These are phyloP conservation scores for Drusus annulatus DNA, from an alignment of 1,140 invertebrate species.

Conservation along the genomic window DNA sequence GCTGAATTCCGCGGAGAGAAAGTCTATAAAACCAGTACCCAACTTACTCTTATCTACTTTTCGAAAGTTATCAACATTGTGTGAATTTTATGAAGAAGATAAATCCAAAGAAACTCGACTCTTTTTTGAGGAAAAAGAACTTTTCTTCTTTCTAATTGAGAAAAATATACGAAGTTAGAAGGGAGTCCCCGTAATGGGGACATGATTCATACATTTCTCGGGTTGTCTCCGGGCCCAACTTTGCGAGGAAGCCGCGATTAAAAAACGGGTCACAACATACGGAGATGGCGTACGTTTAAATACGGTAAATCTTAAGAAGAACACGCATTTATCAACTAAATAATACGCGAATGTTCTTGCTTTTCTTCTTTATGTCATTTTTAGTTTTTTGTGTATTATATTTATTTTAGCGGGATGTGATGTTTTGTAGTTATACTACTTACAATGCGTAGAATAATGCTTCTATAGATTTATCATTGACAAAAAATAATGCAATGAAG, in stretches of 20 bases:
- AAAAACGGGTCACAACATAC: background rate
- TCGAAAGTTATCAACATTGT: constrained; percentile 6
- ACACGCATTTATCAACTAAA: background rate
- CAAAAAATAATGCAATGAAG: too few relatives aligned
- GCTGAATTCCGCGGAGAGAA: too few relatives aligned
- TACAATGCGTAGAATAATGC: too few relatives aligned
- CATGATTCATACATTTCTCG: constrained; percentile 8
- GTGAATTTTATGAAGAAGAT: constrained; percentile 16
- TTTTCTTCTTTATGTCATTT: too few relatives aligned
- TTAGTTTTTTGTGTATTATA: too few relatives aligned
- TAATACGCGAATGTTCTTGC: background rate
- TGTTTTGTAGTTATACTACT: too few relatives aligned
- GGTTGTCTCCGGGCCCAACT: background rate
- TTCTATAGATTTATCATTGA: too few relatives aligned
- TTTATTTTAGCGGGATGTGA: too few relatives aligned
- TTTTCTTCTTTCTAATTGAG: constrained; percentile 10
- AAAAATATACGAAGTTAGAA: constrained; percentile 17
- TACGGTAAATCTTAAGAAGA: constrained; percentile 1
- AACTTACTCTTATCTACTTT: background rate
- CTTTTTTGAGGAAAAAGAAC: background rate
- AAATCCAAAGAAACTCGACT: constrained; percentile 2
- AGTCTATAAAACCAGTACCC: too few relatives aligned
- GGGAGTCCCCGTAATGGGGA: background rate
- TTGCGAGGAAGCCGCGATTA: background rate
- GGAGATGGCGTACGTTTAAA: background rate